Conservation (phyloP, 2,113 vertebrate genomes). For the Verasper variegatus region DNA sequence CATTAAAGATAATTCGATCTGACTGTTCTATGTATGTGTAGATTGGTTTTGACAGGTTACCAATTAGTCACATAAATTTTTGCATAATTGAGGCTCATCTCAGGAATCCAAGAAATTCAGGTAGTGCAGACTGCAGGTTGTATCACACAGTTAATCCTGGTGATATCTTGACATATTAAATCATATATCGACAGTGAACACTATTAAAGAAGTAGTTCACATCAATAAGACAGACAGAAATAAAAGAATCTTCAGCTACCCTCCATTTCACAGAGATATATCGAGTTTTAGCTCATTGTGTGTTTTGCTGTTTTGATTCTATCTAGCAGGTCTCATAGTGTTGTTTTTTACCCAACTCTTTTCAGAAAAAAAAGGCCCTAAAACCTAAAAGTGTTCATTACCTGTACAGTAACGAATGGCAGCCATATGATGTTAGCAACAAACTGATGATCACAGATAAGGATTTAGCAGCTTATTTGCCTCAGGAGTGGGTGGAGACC, state of each 20-base stretch:
- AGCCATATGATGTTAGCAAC: too few relatives aligned
- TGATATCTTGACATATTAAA: slow-evolving; percentile 10
- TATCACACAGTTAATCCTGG: slow-evolving; percentile 30
- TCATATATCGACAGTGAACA: not conserved
- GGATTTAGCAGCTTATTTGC: too few relatives aligned
- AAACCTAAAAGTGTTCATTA: too few relatives aligned
- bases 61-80: slow-evolving; percentile 29
- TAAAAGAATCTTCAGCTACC: too few relatives aligned
- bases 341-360: not conserved
- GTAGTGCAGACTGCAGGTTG: slow-evolving; percentile 21
- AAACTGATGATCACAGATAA: not conserved
- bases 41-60: slow-evolving; percentile 15
- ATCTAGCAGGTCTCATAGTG: not conserved
- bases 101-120: slow-evolving; percentile 31
- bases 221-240: not conserved
- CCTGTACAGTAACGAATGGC: not conserved
- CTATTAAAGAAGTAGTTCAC: not conserved
- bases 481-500: not conserved
- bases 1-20: slow-evolving; percentile 15
- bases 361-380: not conserved
- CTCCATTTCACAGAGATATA: not conserved
- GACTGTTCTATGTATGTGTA: slow-evolving; percentile 31
- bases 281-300: not conserved
- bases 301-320: not conserved
- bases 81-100: slow-evolving; percentile 36